Evolutionary conservation across 2,113 vertebrate species (phyloP).

Genomic region (Tachycineta bicolor): DNA sequence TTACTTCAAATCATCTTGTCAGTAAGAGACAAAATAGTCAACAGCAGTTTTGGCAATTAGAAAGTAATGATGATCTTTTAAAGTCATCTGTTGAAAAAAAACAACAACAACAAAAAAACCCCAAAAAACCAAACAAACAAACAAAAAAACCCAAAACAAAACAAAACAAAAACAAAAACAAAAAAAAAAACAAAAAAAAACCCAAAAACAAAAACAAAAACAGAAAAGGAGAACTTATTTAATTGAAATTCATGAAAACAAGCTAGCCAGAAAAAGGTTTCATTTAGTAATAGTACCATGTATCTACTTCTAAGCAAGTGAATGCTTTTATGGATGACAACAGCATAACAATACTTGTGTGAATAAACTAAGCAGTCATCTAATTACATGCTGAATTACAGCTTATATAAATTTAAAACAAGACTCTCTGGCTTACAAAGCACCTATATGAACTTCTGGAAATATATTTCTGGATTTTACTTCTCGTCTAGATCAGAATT

Average conservation of each 20-base stretch:
- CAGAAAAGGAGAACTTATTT: neutral
- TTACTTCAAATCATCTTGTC: neutral
- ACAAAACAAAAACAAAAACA: too few species aligned
- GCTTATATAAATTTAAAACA: neutral
- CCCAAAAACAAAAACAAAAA: neutral
- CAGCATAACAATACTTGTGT: neutral
- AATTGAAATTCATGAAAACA: neutral
- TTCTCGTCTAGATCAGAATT: neutral
- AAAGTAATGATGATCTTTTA: neutral
- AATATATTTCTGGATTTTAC: neutral
- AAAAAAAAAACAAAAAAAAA: too few species aligned
- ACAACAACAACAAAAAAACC: neutral
- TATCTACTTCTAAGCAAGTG: neutral
- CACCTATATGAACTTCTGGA: neutral
- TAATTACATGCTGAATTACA: neutral
- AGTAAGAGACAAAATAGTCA: neutral
- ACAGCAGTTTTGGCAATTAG: neutral
- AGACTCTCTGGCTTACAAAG: neutral
- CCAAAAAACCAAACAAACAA: neutral
- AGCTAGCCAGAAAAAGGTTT: neutral
- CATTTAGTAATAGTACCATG: neutral
- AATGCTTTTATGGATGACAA: neutral
- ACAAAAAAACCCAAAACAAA: too few species aligned
- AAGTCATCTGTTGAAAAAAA: neutral
- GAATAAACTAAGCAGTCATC: neutral